phyloP scores from a whole-genome alignment of 2,113 vertebrate genomes.

The rabbit (Oryctolagus cuniculus) region mOryCun1.1 NC_091433.1:140118001-140118500 shows the following conservation, averaged over 20 bases:
- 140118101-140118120: constrained; percentile 18
- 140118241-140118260: not conserved
- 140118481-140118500: not conserved
- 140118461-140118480: not conserved
- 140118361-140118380: not conserved
- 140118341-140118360: constrained; percentile 21
- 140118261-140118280: not conserved
- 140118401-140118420: not conserved
- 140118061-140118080: not conserved
- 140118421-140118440: constrained; percentile 33
- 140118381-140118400: not conserved
- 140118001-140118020: not conserved
- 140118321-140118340: constrained; percentile 4
- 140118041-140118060: not conserved
- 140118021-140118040: not conserved
- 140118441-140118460: constrained; percentile 32
- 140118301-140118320: not conserved
- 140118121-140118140: not conserved
- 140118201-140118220: not conserved
- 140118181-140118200: not conserved
- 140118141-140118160: not conserved
- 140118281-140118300: not conserved
- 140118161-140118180: not conserved
- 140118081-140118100: not conserved
- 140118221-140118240: not conserved